Evolutionary conservation across 1,140 invertebrate species (phyloP).

Genomic region (Proales similis): DNA sequence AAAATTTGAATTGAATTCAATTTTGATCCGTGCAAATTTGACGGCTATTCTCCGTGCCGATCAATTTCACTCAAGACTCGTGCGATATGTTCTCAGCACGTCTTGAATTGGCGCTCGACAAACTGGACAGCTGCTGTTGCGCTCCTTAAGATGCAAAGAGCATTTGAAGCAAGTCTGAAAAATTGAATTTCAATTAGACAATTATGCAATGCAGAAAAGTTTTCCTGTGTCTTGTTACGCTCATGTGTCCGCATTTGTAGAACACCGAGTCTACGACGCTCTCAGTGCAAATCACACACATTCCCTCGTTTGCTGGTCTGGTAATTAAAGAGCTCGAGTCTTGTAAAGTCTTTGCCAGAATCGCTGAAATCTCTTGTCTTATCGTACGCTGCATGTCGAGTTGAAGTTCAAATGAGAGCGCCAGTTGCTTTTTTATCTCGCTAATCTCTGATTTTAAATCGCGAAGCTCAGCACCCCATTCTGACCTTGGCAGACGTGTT

Average conservation of each 20-base stretch:
- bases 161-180: conserved; percentile 48
- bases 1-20: too few species aligned
- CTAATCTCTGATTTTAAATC: conserved; percentile 11
- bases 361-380: conserved; percentile 46
- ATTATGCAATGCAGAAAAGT: too few species aligned
- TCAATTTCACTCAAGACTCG: too few species aligned
- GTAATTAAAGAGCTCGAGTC: conserved; percentile 22
- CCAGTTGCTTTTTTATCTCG: conserved; percentile 44
- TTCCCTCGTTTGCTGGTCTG: conserved; percentile 44
- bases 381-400: conserved; percentile 50
- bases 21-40: too few species aligned
- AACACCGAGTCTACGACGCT: conserved; percentile 47
- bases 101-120: conserved; percentile 51
- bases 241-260: conserved; percentile 53
- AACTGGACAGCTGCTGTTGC: conserved; percentile 45
- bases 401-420: conserved; percentile 48
- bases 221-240: too few species aligned
- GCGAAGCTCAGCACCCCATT: not conserved
- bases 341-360: conserved; percentile 2
- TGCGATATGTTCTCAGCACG: conserved; percentile 48
- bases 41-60: too few species aligned
- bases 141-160: conserved; percentile 44
- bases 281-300: conserved; percentile 50
- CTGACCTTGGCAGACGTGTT: not conserved
- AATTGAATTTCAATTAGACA: too few species aligned